Base-by-base conservation (phyloP, 2,797 vertebrate genomes). In the Rachycentron canadum region DNA sequence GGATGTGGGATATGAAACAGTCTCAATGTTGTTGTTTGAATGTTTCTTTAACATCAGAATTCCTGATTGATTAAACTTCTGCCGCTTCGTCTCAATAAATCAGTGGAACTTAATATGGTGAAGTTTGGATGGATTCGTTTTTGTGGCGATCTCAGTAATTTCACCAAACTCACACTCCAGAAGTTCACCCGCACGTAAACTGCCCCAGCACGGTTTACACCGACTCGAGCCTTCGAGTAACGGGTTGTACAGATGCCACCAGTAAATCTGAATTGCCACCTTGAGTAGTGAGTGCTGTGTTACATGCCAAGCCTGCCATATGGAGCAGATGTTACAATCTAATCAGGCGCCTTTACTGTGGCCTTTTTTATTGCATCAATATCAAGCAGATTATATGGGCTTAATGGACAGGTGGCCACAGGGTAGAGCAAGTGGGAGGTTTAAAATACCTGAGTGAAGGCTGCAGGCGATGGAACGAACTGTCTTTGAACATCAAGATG, bases 281-380 rank as follows among this genome's bases (percentile, higher is more conserved):
- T 36, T 73, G 62, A 19, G 1, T 23, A 32, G 49, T 12, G 19
- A 38, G 40, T 34, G 76, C 70, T 30, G 69, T 13, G 63, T 25
- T 56, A 14, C 63, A 2, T 14, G 52, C 74, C 76, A 64, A 40
- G 30, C 21, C 17, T 40, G 11, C 68, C 81, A 73, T 32, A 59
- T 34, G 72, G 76, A 84, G 73, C 86, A 90, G 83, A 88, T 90
- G 83, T 82, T 80, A 57, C 53, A 25, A 76, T 85, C 76, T 81
- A 76, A 89, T 89, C 78, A 83, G 67, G 21, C 64, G 21, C 36
- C 73, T 79, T 73, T 56, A 57, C 81, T 61, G 53, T 61, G 69
- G 79, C 77, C 79, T 78, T 81, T 88, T 88, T 89, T 81, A 82
- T 85, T 83, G 73, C 76, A 78, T 86, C 84, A 83, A 78, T 81